Percentiles rank a stretch among this genome's conserved stretches.
Evolutionary conservation across 1,140 invertebrate species (phyloP).

Genomic region (Lerema accius): DNA sequence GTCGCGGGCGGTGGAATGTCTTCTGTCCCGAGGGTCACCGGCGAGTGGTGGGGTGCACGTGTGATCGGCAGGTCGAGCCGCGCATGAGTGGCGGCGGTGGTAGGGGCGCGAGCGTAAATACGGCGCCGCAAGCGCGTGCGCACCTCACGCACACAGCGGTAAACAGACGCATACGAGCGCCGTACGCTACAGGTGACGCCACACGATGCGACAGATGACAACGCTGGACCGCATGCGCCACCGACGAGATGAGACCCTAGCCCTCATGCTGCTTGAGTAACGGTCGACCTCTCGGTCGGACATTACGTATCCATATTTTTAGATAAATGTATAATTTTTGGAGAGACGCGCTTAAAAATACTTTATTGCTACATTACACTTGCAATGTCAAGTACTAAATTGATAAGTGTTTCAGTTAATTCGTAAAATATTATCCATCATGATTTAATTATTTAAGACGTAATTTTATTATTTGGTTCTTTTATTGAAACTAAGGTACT

Average conservation of each 20-base stretch:
- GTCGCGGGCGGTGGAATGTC: conserved; percentile 44
- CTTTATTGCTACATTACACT: too few relatives aligned
- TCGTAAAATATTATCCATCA: neutral
- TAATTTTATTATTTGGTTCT: too few relatives aligned
- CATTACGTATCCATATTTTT: conserved; percentile 22
- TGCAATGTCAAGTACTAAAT: too few relatives aligned
- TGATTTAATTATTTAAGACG: too few relatives aligned
- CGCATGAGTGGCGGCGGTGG: conserved; percentile 77
- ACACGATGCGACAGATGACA: conserved; percentile 32
- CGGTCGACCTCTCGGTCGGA: conserved; percentile 27
- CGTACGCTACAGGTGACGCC: conserved; percentile 33
- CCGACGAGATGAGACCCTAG: conserved; percentile 22
- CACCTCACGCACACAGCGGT: conserved; percentile 62
- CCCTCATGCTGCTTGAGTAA: conserved; percentile 31
- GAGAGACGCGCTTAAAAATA: too few relatives aligned
- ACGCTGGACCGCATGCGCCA: neutral
- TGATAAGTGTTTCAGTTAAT: conserved; percentile 5
- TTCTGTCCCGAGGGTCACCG: conserved; percentile 55
- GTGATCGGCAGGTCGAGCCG: conserved; percentile 70
- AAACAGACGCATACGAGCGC: conserved; percentile 39
- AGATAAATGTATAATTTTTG: conserved; percentile 8
- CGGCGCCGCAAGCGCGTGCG: conserved; percentile 66
- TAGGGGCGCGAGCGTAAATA: conserved; percentile 79
- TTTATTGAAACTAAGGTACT: too few relatives aligned
- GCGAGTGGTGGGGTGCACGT: conserved; percentile 69